Base-by-base conservation (phyloP, 2,888 invertebrate genomes). In the Catocala nupta region DNA sequence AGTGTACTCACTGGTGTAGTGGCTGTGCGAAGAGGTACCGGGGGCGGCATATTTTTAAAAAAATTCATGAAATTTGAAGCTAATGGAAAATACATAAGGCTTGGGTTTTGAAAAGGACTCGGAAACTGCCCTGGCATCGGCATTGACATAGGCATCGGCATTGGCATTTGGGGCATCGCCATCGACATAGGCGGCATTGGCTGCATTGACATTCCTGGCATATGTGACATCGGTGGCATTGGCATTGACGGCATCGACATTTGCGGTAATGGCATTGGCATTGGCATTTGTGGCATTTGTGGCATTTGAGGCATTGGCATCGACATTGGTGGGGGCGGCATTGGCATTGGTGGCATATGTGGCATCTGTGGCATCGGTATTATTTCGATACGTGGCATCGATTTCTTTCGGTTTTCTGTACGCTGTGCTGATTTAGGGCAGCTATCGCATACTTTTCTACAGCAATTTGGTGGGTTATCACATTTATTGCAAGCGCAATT, bases 401-500 rank as follows among this genome's bases (percentile, higher is more conserved):
- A 33, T 44, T 33, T 5, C 7, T 25, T 6, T n/a, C 1, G 36
- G 6, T 7, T 7, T 39, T 7, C 36, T 39, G 36, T 5, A 39
- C 36, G 36, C 9, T 39, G 8, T 9, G 36, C 9, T 39, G 36
- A 9, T 39, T 68, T 62, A 0, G 61, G 52, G 50, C 84, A 84
- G 13, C 59, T 70, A 5, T 54, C 63, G 59, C 85, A 86, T 5
- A 71, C 56, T 25, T 66, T 54, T 43, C 59, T 66, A 59, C 89
- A 89, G 63, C 88, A 87, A 0, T 77, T 64, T 6, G 77, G 76
- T 0, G 79, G 78, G 0, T 57, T 48, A 1, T 66, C 71, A 48
- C 88, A 88, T 50, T 75, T 69, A 5, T 61, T 70, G 54, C 88
- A 88, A 10, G 73, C 56, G 34, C 79, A 71, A 12, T 68, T 68